A percentile compares a stretch with the other conserved stretches of the same genome.
Conservation (phyloP, 2,113 vertebrate genomes). For the Cebus imitator region DNA sequence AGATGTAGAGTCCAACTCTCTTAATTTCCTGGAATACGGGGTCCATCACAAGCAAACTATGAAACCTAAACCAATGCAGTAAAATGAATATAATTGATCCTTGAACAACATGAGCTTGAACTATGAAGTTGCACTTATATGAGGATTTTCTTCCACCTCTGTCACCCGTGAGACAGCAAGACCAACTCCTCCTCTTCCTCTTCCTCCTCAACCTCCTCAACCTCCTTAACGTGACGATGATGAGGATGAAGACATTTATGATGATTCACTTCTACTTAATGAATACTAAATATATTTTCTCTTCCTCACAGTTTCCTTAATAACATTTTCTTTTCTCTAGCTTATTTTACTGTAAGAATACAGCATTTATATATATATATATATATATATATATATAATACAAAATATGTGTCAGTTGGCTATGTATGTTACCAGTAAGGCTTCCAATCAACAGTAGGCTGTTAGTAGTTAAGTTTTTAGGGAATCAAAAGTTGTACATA, state of each 20-base stretch:
- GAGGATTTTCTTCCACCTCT: not conserved
- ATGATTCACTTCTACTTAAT: not conserved
- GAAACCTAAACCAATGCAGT: not conserved
- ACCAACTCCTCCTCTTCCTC: not conserved
- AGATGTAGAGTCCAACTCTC: fast-evolving
- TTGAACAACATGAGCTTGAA: not conserved
- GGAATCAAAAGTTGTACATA: not conserved
- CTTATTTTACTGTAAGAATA: not conserved
- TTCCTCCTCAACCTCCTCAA: not conserved
- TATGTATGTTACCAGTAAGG: not conserved
- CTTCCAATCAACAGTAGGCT: not conserved
- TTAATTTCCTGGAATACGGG: too few species aligned
- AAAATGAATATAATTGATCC: fast-evolving
- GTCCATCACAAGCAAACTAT: not conserved
- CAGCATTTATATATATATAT: not conserved
- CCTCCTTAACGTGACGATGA: not conserved
- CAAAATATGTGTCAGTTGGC: not conserved
- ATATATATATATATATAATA: not conserved
- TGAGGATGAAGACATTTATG: not conserved
- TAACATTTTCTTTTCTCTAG: not conserved
- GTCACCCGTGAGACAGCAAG: not conserved
- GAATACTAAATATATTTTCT: not conserved
- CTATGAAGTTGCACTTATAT: not conserved
- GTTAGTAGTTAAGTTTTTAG: not conserved
- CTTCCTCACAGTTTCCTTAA: not conserved